Evolutionary conservation across 2,888 invertebrate genomes (phyloP).

Genomic region (Fissipunctia ypsillon): DNA sequence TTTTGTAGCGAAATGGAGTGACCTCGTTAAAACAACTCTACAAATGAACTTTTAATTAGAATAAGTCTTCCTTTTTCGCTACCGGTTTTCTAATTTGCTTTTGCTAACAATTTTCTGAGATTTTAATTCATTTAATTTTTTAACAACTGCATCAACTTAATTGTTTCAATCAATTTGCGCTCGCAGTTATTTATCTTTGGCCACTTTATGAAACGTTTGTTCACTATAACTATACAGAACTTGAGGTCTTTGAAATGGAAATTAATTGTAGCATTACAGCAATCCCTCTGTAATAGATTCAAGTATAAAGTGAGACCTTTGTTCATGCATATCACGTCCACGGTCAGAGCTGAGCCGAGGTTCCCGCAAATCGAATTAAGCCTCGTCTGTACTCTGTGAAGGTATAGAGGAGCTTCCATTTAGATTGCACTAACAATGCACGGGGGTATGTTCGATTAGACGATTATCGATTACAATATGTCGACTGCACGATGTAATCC

Average conservation of each 20-base stretch:
- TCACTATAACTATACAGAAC: conserved; percentile 21
- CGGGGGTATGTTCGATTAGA: conserved; percentile 62
- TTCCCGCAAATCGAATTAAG: conserved; percentile 79
- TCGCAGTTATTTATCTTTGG: conserved; percentile 39
- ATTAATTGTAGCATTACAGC: conserved; percentile 52
- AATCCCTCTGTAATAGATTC: conserved; percentile 56
- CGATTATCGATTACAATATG: conserved; percentile 64
- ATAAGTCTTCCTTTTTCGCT: conserved; percentile 35
- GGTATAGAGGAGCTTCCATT: conserved; percentile 72
- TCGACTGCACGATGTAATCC: conserved; percentile 54
- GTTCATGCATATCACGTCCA: conserved; percentile 69
- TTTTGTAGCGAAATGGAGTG: no score
- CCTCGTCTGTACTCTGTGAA: conserved; percentile 66
- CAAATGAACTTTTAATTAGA: conserved; percentile 52
- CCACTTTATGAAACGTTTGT: conserved; percentile 28
- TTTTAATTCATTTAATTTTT: conserved; percentile 31
- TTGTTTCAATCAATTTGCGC: conserved; percentile 38
- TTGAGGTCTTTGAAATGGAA: conserved; percentile 36
- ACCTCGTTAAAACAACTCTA: no score
- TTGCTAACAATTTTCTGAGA: conserved; percentile 34
- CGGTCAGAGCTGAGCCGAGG: conserved; percentile 72
- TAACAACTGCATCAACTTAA: conserved; percentile 31
- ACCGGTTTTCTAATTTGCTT: conserved; percentile 40
- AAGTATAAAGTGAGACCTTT: conserved; percentile 64
- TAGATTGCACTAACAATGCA: conserved; percentile 71